Evolutionary conservation across 2,113 vertebrate species (phyloP).

Genomic region (Mola mola): DNA sequence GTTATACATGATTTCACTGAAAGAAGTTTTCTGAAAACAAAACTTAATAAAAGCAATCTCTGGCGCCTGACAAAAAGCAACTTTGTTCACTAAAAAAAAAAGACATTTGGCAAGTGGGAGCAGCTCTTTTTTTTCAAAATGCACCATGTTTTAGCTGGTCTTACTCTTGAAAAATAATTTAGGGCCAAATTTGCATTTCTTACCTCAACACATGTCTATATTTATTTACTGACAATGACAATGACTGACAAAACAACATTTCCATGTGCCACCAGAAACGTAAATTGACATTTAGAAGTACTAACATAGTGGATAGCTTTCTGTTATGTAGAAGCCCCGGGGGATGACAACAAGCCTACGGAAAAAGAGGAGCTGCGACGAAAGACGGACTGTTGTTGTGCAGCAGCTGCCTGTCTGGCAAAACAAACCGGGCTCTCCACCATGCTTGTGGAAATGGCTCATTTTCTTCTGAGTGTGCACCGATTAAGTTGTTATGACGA

Average conservation of each 20-base stretch:
- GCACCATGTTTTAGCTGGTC: slow-evolving; percentile 21
- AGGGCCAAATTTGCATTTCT: slow-evolving; percentile 35
- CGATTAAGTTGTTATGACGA: slow-evolving; percentile 71
- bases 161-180: neutral
- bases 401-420: slow-evolving; percentile 42
- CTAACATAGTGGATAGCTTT: slow-evolving; percentile 20
- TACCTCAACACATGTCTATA: slow-evolving; percentile 16
- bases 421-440: slow-evolving; percentile 41
- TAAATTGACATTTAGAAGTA: slow-evolving; percentile 49
- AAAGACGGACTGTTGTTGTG: slow-evolving; percentile 29
- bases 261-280: slow-evolving; percentile 22
- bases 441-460: slow-evolving; percentile 24
- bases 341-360: slow-evolving; percentile 19
- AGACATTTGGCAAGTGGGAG: slow-evolving; percentile 4
- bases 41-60: slow-evolving; percentile 30
- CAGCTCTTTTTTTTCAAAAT: slow-evolving; percentile 47
- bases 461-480: slow-evolving; percentile 47
- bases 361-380: slow-evolving; percentile 1
- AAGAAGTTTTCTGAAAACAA: slow-evolving; percentile 37
- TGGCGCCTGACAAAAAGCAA: slow-evolving; percentile 26
- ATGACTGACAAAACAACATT: no score
- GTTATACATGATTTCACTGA: slow-evolving; percentile 49
- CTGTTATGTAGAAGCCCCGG: slow-evolving; percentile 12
- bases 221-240: slow-evolving; percentile 31
- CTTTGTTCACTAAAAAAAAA: slow-evolving; percentile 34